Conservation (phyloP, 2,888 invertebrate species). For the Drosophila lacicola region DNA sequence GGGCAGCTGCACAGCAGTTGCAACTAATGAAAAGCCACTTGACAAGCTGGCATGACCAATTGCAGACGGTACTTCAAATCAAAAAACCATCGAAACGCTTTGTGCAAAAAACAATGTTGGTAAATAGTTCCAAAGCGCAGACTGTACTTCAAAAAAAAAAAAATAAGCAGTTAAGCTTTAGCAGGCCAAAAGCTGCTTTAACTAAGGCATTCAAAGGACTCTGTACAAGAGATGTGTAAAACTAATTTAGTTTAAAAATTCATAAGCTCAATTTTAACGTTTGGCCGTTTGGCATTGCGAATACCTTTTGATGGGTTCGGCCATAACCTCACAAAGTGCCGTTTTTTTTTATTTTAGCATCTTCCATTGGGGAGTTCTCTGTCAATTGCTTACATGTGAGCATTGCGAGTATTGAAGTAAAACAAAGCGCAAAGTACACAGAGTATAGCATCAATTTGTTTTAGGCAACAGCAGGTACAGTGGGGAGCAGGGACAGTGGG, state of each 20-base stretch:
- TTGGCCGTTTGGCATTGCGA: constrained; percentile 10
- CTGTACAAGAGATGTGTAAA: constrained; percentile 1
- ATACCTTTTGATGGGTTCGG: constrained; percentile 10
- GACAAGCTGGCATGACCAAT: constrained; percentile 18
- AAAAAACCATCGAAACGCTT: neutral
- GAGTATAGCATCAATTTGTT: constrained; percentile 9
- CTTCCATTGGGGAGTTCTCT: constrained; percentile 47
- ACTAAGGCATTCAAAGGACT: constrained; percentile 6
- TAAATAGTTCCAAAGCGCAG: neutral
- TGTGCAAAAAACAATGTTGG: neutral
- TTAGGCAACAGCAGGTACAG: neutral
- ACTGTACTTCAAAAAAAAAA: neutral
- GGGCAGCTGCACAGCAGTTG: constrained; percentile 2
- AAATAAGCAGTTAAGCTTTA: neutral
- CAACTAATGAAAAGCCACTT: constrained; percentile 40
- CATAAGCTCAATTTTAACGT: constrained; percentile 33
- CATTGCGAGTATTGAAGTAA: constrained; percentile 36
- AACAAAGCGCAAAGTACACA: constrained; percentile 44
- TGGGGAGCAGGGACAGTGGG: neutral
- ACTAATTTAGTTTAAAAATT: constrained; percentile 40
- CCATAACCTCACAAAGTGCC: constrained; percentile 35
- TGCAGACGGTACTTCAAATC: constrained; percentile 22
- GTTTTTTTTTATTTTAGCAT: constrained; percentile 16
- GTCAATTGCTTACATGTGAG: constrained; percentile 67
- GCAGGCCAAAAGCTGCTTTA: constrained; percentile 1